phyloP scores from a whole-genome alignment of 92 coral and sea anemone genomes.

The Montipora capitata region DNA sequence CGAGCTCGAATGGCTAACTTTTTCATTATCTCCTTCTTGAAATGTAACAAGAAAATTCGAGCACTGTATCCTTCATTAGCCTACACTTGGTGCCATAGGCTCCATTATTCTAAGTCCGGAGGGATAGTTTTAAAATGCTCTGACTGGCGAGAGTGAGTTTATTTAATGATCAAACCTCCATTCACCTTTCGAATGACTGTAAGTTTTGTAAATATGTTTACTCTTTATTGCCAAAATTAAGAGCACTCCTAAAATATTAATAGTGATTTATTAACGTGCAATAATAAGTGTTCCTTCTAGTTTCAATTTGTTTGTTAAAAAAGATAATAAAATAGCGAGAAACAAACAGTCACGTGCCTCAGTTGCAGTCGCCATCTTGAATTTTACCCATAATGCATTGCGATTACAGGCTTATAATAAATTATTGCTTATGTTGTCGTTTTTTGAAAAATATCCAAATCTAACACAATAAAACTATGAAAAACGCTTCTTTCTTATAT shows the following conservation, averaged over 20 bases:
- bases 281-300: background rate
- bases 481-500: background rate
- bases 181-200: conserved; percentile 46
- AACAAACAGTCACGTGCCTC: background rate
- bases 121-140: background rate
- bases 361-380: conserved; percentile 16
- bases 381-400: conserved; percentile 4
- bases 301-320: background rate
- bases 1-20: background rate
- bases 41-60: conserved; percentile 16
- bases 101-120: background rate
- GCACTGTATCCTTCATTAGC: background rate
- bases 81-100: background rate
- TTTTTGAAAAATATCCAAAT: background rate
- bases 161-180: background rate
- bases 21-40: background rate
- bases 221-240: conserved; percentile 6
- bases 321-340: no score
- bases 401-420: background rate
- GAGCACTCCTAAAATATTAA: background rate
- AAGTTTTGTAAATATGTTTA: background rate
- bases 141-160: background rate
- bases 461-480: background rate
- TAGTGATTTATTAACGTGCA: background rate
- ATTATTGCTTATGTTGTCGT: background rate